Percentiles rank a stretch among this genome's conserved stretches.
phyloP scores from a whole-genome alignment of 2,113 vertebrate species.

The Barnardius zonarius region DNA sequence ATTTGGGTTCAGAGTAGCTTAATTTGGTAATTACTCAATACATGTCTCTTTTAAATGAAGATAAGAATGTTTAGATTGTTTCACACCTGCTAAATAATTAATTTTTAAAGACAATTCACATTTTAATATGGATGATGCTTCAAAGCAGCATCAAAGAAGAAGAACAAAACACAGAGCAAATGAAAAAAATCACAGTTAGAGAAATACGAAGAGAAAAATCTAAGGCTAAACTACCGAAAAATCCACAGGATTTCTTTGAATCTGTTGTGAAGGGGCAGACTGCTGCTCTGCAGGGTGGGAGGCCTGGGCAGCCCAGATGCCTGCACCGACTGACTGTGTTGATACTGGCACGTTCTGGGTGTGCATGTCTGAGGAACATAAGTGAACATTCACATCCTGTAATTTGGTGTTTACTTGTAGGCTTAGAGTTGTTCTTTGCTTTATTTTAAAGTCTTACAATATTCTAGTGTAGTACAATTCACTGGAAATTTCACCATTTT shows the following conservation, averaged over 20 bases:
- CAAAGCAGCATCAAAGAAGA: neutral
- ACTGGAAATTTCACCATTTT: neutral
- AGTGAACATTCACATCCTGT: neutral
- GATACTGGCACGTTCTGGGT: neutral
- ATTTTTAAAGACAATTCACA: neutral
- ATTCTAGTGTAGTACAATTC: neutral
- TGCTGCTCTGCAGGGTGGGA: neutral
- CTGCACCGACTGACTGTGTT: accelerated
- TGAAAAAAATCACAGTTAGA: neutral
- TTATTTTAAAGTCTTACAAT: neutral
- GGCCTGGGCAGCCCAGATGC: neutral
- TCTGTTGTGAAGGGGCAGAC: neutral
- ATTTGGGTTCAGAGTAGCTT: neutral
- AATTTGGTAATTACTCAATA: neutral
- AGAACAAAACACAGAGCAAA: neutral
- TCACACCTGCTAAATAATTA: neutral
- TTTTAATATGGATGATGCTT: neutral
- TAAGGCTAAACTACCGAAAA: neutral
- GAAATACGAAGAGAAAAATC: neutral
- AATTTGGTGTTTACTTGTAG: neutral
- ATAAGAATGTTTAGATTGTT: neutral
- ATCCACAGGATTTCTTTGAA: neutral
- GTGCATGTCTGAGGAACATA: neutral
- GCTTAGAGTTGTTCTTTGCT: neutral
- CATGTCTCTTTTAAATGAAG: neutral